Evolutionary conservation across 2,797 vertebrate genomes (phyloP), one percentile per base, ranked within the genome.

Genomic region (Anabas testudineus): DNA sequence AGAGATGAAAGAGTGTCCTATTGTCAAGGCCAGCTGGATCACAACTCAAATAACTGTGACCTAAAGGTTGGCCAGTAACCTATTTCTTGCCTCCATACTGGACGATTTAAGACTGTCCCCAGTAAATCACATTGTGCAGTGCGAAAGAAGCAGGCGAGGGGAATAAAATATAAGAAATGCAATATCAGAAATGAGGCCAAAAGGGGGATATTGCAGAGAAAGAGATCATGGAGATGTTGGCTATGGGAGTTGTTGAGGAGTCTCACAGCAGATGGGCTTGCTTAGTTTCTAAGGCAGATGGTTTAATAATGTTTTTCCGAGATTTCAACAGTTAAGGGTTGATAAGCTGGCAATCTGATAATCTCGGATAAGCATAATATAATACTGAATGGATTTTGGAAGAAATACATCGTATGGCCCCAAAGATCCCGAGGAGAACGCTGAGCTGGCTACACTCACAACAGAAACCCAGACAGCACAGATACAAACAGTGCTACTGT

Each of bases 11-110:
- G 39, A 80, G 66, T 67, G 68, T 75, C 66, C 51, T 59, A 65
- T 78, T 79, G 77, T 78, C 67, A 74, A 43, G 67, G 74, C 80
- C 76, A 79, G 59, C 22, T 12, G 13, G 56, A 82, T 74, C 71
- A 81, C 77, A 76, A 65, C 70, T 84, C 56, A 85, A 83, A 82
- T 72, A 70, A 80, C 59, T 71, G 46, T 74, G 80, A 76, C 81
- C 85, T 51, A 47, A 75, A 79, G 71, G 72, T 74, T 76, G 71
- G 75, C 28, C 48, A 7, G 24, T 74, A 67, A 75, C 70, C 75
- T 83, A 61, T 76, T 88, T 84, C 71, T 74, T 69, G 67, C 66
- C 62, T 73, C 70, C 55, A 65, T 63, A 12, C 66, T 22, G 39
- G 45, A 66, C 39, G 1, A 74, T 87, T 88, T 85, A 80, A 80